Percentiles rank a stretch among this genome's conserved stretches.
phyloP scores from a whole-genome alignment of 2,113 vertebrate genomes.

The Phodopus roborovskii region DNA sequence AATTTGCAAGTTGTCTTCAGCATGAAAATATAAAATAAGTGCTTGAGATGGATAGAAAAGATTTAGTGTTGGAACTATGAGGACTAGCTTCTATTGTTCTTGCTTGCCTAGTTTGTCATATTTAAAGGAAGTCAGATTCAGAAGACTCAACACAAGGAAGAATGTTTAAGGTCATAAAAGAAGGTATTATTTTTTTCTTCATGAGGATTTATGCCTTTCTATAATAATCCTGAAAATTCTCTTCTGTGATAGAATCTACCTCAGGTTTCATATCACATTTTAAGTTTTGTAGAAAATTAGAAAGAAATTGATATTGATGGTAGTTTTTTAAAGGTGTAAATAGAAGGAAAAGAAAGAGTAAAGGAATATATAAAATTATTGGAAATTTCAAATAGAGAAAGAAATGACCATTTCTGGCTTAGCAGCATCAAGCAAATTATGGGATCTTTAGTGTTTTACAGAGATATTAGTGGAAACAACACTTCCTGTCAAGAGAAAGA shows the following conservation, averaged over 20 bases:
- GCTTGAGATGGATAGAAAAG: slow-evolving; percentile 46
- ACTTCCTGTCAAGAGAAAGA: not conserved
- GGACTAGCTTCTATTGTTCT: slow-evolving; percentile 51
- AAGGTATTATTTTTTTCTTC: not conserved
- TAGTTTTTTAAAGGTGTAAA: not conserved
- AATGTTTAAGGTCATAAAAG: not conserved
- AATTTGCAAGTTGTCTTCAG: slow-evolving; percentile 66
- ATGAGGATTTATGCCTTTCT: not conserved
- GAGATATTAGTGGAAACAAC: not conserved
- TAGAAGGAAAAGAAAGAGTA: not conserved
- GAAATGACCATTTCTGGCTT: not conserved
- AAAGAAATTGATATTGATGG: not conserved
- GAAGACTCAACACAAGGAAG: not conserved
- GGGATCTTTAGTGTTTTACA: not conserved
- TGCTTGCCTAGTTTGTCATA: slow-evolving; percentile 55
- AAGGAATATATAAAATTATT: not conserved
- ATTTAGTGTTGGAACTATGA: slow-evolving; percentile 51
- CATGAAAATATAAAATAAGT: slow-evolving; percentile 37
- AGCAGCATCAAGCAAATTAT: not conserved
- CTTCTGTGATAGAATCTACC: not conserved
- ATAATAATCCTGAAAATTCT: slow-evolving; percentile 1
- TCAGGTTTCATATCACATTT: not conserved
- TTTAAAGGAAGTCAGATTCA: slow-evolving; percentile 47
- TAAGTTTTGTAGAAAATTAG: not conserved
- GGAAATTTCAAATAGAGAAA: not conserved